A percentile compares a stretch with the other conserved stretches of the same genome.
phyloP scores from a whole-genome alignment of 2,888 invertebrate genomes.

The Fragum sueziense region DNA sequence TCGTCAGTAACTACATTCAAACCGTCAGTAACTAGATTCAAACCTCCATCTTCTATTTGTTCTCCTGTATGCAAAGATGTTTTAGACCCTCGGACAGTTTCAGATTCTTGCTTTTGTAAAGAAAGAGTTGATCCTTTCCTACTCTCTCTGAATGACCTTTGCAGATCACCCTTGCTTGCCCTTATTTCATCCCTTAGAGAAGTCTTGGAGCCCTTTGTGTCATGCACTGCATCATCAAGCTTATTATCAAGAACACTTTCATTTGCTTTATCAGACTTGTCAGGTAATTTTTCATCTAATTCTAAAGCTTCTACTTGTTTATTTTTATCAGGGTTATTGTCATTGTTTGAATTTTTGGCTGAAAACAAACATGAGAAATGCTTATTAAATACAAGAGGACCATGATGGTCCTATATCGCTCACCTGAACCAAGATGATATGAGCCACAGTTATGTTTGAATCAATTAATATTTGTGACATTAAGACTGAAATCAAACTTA shows the following conservation, averaged over 20 bases:
- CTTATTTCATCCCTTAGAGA: constrained; percentile 19
- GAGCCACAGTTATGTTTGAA: no score
- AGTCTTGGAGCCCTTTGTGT: constrained; percentile 8
- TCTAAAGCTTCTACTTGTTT: background rate
- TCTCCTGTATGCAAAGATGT: constrained; percentile 33
- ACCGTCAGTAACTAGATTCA: no score
- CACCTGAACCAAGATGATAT: no score
- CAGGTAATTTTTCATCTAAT: background rate
- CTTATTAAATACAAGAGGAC: background rate
- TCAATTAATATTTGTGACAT: no score
- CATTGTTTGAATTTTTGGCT: no score
- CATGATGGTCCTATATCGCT: background rate
- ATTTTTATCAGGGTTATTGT: no score
- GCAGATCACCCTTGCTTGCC: background rate
- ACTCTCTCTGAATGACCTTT: background rate
- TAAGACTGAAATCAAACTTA: no score
- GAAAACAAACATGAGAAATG: no score
- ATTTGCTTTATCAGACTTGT: background rate
- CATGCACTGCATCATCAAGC: background rate
- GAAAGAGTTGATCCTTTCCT: constrained; percentile 2
- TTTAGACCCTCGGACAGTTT: constrained; percentile 38
- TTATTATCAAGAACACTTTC: background rate
- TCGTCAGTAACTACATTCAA: no score
- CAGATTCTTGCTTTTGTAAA: constrained; percentile 4
- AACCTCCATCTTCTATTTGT: constrained; percentile 13